Percentiles rank a stretch among this genome's conserved stretches.
Conservation (phyloP, 2,113 vertebrate genomes). For the Chionodraco myersi region DNA sequence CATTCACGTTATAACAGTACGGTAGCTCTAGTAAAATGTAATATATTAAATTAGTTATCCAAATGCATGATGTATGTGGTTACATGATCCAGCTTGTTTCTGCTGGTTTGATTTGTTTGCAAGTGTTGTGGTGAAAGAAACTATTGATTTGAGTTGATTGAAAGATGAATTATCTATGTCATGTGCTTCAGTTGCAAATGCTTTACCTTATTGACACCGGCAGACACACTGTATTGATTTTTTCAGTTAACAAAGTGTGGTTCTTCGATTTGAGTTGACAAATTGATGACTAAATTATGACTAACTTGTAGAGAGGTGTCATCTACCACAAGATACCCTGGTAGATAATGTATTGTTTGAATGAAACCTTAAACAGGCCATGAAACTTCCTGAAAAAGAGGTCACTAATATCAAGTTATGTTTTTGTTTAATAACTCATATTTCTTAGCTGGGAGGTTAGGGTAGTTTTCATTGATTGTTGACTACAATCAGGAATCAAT, state of each 20-base stretch:
- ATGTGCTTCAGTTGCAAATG: not conserved
- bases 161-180: not conserved
- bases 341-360: constrained; percentile 38
- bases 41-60: not conserved
- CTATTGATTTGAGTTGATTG: not conserved
- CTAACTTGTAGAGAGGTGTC: constrained; percentile 8
- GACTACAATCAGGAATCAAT: not conserved
- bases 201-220: not conserved
- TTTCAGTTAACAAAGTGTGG: not conserved
- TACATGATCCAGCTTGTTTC: constrained; percentile 1
- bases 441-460: not conserved
- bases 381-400: constrained; percentile 29
- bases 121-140: not conserved
- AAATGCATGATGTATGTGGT: not conserved
- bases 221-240: not conserved
- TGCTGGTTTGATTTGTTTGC: not conserved
- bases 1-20: not conserved
- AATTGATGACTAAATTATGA: not conserved
- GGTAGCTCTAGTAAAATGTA: not conserved
- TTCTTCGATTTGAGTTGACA: not conserved
- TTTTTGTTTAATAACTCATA: not conserved
- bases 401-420: constrained; percentile 25
- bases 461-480: not conserved
- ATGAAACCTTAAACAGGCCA: constrained; percentile 16
- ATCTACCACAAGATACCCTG: not conserved